Evolutionary conservation across 2,113 vertebrate genomes (phyloP).

Genomic region (Crypturellus undulatus): DNA sequence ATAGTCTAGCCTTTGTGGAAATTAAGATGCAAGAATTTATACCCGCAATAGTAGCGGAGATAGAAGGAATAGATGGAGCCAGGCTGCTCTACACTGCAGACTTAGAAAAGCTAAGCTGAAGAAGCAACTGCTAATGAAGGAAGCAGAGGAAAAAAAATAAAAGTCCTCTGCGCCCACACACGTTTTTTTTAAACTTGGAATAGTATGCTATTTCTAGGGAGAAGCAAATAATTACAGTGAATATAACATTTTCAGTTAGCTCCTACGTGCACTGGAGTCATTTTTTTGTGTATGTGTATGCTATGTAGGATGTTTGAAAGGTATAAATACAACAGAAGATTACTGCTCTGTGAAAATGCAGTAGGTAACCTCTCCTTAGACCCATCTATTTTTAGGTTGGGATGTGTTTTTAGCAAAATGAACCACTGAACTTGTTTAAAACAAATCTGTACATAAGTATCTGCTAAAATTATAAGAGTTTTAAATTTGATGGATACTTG

Average conservation of each 20-base stretch:
- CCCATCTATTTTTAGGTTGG: background rate
- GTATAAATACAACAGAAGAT: background rate
- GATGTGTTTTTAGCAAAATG: background rate
- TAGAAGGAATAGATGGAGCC: background rate
- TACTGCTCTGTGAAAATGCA: background rate
- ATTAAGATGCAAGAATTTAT: background rate
- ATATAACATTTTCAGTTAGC: background rate
- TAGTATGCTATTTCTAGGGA: background rate
- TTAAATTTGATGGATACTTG: background rate
- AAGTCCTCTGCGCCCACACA: background rate
- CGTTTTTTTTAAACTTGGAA: background rate
- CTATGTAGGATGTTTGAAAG: background rate
- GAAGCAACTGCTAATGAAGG: background rate
- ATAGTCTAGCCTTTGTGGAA: background rate
- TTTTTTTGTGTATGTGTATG: background rate
- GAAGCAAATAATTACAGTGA: background rate
- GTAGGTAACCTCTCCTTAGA: background rate
- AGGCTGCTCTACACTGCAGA: background rate
- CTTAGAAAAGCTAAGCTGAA: background rate
- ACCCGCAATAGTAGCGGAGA: background rate
- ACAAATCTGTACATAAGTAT: background rate
- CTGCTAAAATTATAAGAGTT: background rate
- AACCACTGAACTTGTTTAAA: background rate
- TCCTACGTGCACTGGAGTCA: background rate
- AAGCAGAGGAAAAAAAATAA: fast-evolving